A percentile compares a stretch with the other conserved stretches of the same genome.
Conservation (phyloP, 2,797 vertebrate species). For the Channallabes apus region DNA sequence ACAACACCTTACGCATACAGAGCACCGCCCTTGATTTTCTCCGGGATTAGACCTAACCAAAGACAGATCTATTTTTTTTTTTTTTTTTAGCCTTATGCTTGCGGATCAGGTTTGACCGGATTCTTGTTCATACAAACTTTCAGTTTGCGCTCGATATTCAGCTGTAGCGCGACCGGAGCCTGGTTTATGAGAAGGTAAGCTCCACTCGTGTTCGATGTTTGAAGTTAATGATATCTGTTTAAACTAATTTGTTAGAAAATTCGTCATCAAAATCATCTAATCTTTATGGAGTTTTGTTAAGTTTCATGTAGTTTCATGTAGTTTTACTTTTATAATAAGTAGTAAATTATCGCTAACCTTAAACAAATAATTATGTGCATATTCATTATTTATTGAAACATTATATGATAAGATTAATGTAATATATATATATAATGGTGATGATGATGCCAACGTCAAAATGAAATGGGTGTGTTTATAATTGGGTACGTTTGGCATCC, state of each 20-base stretch:
- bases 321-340: too few relatives aligned
- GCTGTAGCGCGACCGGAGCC: neutral
- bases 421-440: neutral
- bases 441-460: neutral
- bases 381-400: neutral
- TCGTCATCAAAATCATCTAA: neutral
- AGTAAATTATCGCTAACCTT: neutral
- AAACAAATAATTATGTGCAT: neutral
- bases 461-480: neutral
- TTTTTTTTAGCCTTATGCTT: neutral
- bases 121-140: constrained; percentile 35
- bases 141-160: neutral
- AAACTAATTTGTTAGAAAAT: neutral
- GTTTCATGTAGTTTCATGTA: neutral
- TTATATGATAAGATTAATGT: neutral
- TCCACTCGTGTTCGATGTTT: neutral
- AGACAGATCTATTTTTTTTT: too few relatives aligned
- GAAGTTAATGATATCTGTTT: neutral
- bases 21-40: constrained; percentile 17
- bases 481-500: neutral
- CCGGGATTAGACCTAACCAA: neutral
- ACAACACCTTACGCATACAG: constrained; percentile 28
- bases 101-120: constrained; percentile 68
- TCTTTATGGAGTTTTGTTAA: neutral
- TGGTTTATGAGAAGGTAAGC: neutral